Evolutionary conservation across 2,113 vertebrate genomes (phyloP).

Genomic region (Upupa epops): DNA sequence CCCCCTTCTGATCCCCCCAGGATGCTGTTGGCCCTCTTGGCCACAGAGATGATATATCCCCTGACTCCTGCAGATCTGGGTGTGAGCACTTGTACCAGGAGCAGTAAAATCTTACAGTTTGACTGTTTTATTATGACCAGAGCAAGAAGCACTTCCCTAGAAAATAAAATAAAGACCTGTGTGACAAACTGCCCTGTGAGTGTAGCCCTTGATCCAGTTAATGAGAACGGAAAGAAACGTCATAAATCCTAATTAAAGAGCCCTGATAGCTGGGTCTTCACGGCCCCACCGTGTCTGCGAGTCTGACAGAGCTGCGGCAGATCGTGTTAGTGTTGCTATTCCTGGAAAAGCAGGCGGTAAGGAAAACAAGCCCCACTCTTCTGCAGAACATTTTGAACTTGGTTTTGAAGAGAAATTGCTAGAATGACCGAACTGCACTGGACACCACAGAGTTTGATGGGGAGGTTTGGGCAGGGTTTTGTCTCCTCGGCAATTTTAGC

Average conservation of each 20-base stretch:
- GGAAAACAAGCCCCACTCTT: not conserved
- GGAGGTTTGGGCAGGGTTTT: not conserved
- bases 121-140: not conserved
- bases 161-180: rapidly evolving
- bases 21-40: too few relatives aligned
- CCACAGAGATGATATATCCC: not conserved
- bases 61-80: not conserved
- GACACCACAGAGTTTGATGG: not conserved
- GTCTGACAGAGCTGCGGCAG: not conserved
- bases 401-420: not conserved
- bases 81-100: not conserved
- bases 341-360: not conserved
- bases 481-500: not conserved
- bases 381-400: not conserved
- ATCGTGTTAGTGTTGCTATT: not conserved
- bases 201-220: not conserved
- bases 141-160: not conserved
- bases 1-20: too few relatives aligned
- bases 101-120: not conserved
- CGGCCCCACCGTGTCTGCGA: rapidly evolving
- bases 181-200: not conserved
- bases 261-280: not conserved
- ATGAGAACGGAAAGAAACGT: not conserved
- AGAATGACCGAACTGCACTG: rapidly evolving
- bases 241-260: not conserved